Percentiles rank a stretch among this genome's conserved stretches.
Conservation (phyloP, 1,140 invertebrate genomes). For the Grapholita molesta region DNA sequence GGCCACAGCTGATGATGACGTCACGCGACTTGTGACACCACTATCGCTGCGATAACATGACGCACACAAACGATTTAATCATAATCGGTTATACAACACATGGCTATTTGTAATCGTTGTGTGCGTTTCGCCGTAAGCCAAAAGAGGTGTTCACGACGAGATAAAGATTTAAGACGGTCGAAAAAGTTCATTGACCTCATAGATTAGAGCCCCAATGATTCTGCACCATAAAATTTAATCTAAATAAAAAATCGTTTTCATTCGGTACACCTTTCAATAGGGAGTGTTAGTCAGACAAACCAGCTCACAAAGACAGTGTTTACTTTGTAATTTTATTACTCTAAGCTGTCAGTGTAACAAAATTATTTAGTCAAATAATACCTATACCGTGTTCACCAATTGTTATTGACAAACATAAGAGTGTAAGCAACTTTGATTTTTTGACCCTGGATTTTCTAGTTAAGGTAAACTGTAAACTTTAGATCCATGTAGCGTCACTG, state of each 20-base stretch:
- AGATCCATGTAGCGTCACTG: no score
- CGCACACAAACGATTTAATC: not conserved
- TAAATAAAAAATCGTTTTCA: not conserved
- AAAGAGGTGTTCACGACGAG: not conserved
- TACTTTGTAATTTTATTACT: no score
- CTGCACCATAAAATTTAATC: not conserved
- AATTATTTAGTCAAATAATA: no score
- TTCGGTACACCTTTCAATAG: no score
- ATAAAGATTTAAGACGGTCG: not conserved
- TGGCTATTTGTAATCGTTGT: not conserved
- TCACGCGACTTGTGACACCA: not conserved
- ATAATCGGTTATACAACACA: not conserved
- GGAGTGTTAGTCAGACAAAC: no score
- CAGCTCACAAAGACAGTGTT: no score
- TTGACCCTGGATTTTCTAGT: no score
- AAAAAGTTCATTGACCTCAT: not conserved
- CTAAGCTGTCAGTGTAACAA: no score
- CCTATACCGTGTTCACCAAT: no score
- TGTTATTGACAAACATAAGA: no score
- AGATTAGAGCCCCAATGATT: not conserved
- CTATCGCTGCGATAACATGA: conserved; percentile 15
- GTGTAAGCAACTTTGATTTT: no score
- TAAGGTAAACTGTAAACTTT: no score
- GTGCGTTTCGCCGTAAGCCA: not conserved
- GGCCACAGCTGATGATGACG: conserved; percentile 1